phyloP scores from a whole-genome alignment of 2,888 invertebrate genomes.

The Drosophila anomalata region DNA sequence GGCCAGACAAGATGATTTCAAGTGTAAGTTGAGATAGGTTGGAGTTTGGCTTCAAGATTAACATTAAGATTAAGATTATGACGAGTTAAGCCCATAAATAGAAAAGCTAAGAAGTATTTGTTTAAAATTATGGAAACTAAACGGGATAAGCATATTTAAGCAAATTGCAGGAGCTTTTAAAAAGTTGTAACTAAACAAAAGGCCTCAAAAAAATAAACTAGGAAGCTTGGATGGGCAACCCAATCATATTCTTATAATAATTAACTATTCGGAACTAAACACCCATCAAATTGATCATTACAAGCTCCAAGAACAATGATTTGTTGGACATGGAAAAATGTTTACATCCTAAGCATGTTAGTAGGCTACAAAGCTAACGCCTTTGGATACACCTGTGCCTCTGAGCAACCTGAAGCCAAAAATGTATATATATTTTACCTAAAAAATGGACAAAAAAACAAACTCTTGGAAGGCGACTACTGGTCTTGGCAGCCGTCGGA shows the following conservation, averaged over 20 bases:
- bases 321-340: slow-evolving; percentile 22
- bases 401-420: slow-evolving; percentile 6
- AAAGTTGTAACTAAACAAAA: too few species aligned
- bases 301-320: slow-evolving; percentile 2
- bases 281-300: slow-evolving; percentile 11
- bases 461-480: slow-evolving; percentile 46
- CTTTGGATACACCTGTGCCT: slow-evolving; percentile 40
- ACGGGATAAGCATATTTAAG: not conserved
- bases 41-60: slow-evolving; percentile 1
- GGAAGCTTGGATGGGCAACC: too few species aligned
- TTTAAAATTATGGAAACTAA: not conserved
- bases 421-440: slow-evolving; percentile 4
- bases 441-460: slow-evolving; percentile 8
- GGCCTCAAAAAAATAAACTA: too few species aligned
- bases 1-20: slow-evolving; percentile 24
- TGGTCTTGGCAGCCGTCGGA: slow-evolving; percentile 40
- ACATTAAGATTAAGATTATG: not conserved
- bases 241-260: too few species aligned
- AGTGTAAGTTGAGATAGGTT: slow-evolving; percentile 44
- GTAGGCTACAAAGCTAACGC: slow-evolving; percentile 40
- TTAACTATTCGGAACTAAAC: slow-evolving; percentile 3
- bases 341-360: slow-evolving; percentile 43
- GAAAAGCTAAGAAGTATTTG: not conserved
- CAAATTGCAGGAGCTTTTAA: too few species aligned
- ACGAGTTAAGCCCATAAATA: not conserved